phyloP scores from a whole-genome alignment of 2,888 invertebrate genomes.

The Lampropteryx suffumata region DNA sequence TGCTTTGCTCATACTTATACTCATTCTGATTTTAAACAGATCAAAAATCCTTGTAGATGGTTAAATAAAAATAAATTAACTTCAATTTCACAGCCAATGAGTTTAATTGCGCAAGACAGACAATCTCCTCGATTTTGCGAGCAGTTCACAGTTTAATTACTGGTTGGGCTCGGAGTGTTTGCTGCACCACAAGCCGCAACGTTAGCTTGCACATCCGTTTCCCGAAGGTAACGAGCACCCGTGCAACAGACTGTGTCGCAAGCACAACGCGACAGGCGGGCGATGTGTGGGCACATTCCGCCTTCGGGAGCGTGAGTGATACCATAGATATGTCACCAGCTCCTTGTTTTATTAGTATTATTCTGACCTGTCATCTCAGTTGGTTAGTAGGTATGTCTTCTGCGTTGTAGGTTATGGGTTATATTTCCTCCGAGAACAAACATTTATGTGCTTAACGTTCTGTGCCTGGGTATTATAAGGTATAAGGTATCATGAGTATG shows the following conservation, averaged over 20 bases:
- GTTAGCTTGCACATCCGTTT: slow-evolving; percentile 57
- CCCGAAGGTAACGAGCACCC: slow-evolving; percentile 44
- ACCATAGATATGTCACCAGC: slow-evolving; percentile 18
- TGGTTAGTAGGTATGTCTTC: too few relatives aligned
- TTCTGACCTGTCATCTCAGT: too few relatives aligned
- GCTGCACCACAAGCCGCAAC: slow-evolving; percentile 44
- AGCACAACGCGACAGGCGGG: slow-evolving; percentile 10
- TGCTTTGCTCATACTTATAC: too few relatives aligned
- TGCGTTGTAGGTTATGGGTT: too few relatives aligned
- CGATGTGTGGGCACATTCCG: slow-evolving; percentile 20
- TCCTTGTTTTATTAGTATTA: slow-evolving; percentile 12
- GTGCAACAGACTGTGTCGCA: slow-evolving; percentile 5
- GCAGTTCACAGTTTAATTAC: slow-evolving; percentile 50
- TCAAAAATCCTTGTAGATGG: slow-evolving; percentile 34
- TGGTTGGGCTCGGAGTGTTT: slow-evolving; percentile 30
- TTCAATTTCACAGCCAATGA: slow-evolving; percentile 46
- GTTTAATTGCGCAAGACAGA: slow-evolving; percentile 44
- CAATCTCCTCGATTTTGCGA: slow-evolving; percentile 45
- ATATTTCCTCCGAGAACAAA: too few relatives aligned
- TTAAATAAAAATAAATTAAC: slow-evolving; percentile 37
- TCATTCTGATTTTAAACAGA: not conserved
- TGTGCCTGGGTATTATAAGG: too few relatives aligned
- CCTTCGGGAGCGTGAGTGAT: slow-evolving; percentile 24
- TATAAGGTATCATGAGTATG: too few relatives aligned
- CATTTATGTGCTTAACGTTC: too few relatives aligned